Evolutionary conservation across 1,140 invertebrate genomes (phyloP).

Genomic region (Danaus plexippus): DNA sequence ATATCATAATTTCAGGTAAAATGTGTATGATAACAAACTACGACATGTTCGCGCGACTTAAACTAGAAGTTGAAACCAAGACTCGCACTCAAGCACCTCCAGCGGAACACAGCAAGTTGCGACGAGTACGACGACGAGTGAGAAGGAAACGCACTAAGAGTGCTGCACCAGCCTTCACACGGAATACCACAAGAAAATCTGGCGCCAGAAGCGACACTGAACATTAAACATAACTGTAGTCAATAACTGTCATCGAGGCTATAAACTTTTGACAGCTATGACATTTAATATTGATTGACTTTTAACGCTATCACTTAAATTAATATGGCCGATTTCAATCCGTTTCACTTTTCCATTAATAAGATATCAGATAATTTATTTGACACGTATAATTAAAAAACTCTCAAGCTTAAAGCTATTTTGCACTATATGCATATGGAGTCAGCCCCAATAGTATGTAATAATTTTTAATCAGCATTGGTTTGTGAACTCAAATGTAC

Average conservation of each 20-base stretch:
- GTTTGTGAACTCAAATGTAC: too few relatives aligned
- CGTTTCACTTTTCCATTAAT: too few relatives aligned
- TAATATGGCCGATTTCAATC: too few relatives aligned
- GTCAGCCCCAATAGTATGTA: too few relatives aligned
- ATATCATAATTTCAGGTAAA: constrained; percentile 48
- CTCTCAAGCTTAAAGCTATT: too few relatives aligned
- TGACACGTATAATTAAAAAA: too few relatives aligned
- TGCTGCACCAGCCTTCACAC: constrained; percentile 34
- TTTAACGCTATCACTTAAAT: too few relatives aligned
- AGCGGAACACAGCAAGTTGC: constrained; percentile 37
- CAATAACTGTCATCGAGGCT: not conserved
- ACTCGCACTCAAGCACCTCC: constrained; percentile 36
- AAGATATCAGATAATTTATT: too few relatives aligned
- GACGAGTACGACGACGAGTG: constrained; percentile 36
- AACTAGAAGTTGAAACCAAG: constrained; percentile 59
- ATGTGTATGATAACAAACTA: constrained; percentile 67
- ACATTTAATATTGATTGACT: constrained; percentile 26
- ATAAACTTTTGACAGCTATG: not conserved
- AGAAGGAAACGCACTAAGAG: constrained; percentile 64
- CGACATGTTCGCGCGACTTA: constrained; percentile 63
- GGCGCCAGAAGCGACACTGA: constrained; percentile 67
- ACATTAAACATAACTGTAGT: constrained; percentile 10
- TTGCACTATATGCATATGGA: too few relatives aligned
- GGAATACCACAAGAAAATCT: constrained; percentile 36
- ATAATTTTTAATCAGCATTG: too few relatives aligned